These are phyloP conservation scores for Eupsittula cactorum DNA, from an alignment of 2,113 vertebrate genomes.

Conservation along the genomic window DNA sequence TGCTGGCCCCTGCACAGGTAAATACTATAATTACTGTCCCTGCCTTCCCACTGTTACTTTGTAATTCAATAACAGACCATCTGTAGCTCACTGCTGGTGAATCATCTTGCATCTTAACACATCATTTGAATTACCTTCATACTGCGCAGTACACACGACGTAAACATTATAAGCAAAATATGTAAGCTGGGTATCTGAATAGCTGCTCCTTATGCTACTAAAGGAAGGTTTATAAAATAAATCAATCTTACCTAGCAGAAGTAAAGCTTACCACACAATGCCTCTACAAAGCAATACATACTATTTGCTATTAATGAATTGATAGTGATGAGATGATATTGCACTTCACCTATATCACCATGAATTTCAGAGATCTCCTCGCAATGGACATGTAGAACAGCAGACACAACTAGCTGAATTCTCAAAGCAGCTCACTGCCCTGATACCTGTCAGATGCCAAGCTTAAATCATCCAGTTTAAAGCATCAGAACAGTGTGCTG, in stretches of 20 bases:
- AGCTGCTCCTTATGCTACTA: neutral
- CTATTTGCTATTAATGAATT: neutral
- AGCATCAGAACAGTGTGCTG: neutral
- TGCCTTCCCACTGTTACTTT: neutral
- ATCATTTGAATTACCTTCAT: neutral
- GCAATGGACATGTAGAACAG: neutral
- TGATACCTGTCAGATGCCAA: neutral
- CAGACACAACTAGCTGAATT: neutral
- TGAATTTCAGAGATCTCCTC: neutral
- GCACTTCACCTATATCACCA: neutral
- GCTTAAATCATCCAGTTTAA: neutral
- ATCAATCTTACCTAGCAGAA: neutral
- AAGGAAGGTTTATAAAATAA: neutral
- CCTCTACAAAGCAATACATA: neutral
- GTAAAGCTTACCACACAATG: neutral
- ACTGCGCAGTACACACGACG: neutral
- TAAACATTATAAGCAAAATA: neutral
- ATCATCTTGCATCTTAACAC: neutral
- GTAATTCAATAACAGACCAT: constrained; percentile 14
- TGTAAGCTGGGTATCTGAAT: neutral
- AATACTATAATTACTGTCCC: neutral
- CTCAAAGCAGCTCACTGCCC: neutral
- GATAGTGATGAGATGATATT: neutral
- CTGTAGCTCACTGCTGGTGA: neutral
- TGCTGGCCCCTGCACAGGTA: constrained; percentile 32